Conservation (phyloP, 1,140 invertebrate genomes). For the Trachymyrmex cornetzi region DNA sequence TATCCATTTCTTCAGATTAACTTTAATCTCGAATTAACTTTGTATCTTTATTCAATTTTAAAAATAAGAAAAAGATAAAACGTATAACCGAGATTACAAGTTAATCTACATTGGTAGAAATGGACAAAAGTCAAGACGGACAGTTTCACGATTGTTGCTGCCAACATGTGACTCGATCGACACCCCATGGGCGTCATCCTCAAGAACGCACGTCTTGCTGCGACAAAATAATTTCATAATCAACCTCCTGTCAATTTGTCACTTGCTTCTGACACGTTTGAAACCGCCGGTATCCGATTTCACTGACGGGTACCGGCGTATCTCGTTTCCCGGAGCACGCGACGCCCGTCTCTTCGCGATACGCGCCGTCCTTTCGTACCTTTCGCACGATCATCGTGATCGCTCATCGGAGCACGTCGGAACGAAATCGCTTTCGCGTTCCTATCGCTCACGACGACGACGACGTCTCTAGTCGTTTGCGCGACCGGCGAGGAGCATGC, state of each 20-base stretch:
- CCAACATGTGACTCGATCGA: not conserved
- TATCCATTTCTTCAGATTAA: too few relatives aligned
- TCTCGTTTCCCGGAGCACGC: not conserved
- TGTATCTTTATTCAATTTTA: too few relatives aligned
- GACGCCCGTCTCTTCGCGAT: not conserved
- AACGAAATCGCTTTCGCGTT: constrained; percentile 1
- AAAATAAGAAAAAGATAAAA: too few relatives aligned
- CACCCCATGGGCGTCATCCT: not conserved
- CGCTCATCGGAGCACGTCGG: constrained; percentile 33
- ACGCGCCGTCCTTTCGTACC: constrained; percentile 38
- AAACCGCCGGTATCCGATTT: not conserved
- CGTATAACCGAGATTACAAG: too few relatives aligned
- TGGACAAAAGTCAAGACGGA: too few relatives aligned
- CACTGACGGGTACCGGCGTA: not conserved
- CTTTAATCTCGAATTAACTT: too few relatives aligned
- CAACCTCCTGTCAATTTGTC: not conserved
- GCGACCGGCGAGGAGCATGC: constrained; percentile 40
- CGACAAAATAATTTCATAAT: not conserved
- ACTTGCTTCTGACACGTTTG: constrained; percentile 4
- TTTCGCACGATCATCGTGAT: constrained; percentile 71
- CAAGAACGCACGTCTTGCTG: not conserved
- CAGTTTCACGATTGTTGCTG: not conserved
- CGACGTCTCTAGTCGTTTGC: constrained; percentile 6
- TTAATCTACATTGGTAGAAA: too few relatives aligned
- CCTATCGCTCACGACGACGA: constrained; percentile 7